phyloP scores from a whole-genome alignment of 2,888 invertebrate species.

The Temnothorax ravouxi region DNA sequence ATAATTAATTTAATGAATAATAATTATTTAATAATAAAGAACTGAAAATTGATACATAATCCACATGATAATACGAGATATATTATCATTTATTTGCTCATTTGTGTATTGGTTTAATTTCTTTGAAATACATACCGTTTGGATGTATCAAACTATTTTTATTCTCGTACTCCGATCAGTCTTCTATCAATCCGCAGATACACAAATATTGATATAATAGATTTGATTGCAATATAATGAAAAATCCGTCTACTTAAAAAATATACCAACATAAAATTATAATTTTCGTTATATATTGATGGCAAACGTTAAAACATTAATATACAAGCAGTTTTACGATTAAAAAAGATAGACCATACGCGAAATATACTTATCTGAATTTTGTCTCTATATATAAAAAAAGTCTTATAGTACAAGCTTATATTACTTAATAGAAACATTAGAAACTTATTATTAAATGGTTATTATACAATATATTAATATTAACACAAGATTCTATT shows the following conservation, averaged over 20 bases:
- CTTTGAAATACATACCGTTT: constrained; percentile 16
- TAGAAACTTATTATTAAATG: neutral
- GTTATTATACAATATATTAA: constrained; percentile 14
- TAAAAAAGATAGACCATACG: neutral
- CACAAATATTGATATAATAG: constrained; percentile 19
- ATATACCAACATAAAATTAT: neutral
- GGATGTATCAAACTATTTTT: constrained; percentile 1
- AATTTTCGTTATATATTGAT: neutral
- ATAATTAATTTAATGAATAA: constrained; percentile 9
- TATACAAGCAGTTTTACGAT: neutral
- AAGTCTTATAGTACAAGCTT: neutral
- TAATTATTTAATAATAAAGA: neutral
- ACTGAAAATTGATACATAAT: neutral
- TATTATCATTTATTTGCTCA: neutral
- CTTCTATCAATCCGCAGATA: constrained; percentile 20
- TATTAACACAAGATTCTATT: neutral
- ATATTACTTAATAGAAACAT: neutral
- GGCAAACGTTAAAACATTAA: neutral
- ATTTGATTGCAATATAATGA: neutral
- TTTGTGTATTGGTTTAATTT: constrained; percentile 19
- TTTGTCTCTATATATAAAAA: neutral
- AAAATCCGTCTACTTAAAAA: constrained; percentile 14
- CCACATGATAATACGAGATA: neutral
- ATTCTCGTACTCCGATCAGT: neutral
- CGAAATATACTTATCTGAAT: neutral